These are phyloP conservation scores for Tribolium freemani DNA, from an alignment of 2,888 invertebrate species.

Conservation along the genomic window DNA sequence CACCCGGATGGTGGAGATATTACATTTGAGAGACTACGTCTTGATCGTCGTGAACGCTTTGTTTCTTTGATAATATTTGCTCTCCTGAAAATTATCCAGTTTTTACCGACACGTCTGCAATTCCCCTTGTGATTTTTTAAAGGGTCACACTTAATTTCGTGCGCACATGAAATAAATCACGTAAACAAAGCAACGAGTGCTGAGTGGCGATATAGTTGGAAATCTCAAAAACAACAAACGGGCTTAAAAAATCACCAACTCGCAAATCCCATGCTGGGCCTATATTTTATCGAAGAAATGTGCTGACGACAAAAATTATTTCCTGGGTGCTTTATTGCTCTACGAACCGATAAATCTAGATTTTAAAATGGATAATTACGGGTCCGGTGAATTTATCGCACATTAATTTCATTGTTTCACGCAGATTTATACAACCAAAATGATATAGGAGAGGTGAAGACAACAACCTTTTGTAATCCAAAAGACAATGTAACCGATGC, in stretches of 20 bases:
- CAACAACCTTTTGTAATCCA: conserved; percentile 49
- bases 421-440: conserved; percentile 48
- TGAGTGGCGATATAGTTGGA: conserved; percentile 15
- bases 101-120: neutral
- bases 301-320: conserved; percentile 46
- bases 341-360: conserved; percentile 30
- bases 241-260: conserved; percentile 28
- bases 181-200: conserved; percentile 25
- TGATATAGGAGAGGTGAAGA: conserved; percentile 50
- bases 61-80: neutral
- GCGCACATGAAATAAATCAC: conserved; percentile 28
- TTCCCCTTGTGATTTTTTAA: neutral
- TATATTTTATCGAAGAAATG: conserved; percentile 23
- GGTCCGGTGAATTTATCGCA: conserved; percentile 19
- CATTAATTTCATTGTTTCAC: conserved; percentile 48
- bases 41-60: neutral
- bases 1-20: neutral
- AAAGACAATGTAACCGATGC: conserved; percentile 51
- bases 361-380: conserved; percentile 34
- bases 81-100: neutral
- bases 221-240: conserved; percentile 30
- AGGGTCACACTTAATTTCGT: conserved; percentile 2
- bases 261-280: conserved; percentile 35
- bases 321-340: conserved; percentile 34
- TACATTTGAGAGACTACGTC: neutral